These are phyloP conservation scores for Clamator glandarius DNA, from an alignment of 2,797 vertebrate species.

Conservation along the genomic window DNA sequence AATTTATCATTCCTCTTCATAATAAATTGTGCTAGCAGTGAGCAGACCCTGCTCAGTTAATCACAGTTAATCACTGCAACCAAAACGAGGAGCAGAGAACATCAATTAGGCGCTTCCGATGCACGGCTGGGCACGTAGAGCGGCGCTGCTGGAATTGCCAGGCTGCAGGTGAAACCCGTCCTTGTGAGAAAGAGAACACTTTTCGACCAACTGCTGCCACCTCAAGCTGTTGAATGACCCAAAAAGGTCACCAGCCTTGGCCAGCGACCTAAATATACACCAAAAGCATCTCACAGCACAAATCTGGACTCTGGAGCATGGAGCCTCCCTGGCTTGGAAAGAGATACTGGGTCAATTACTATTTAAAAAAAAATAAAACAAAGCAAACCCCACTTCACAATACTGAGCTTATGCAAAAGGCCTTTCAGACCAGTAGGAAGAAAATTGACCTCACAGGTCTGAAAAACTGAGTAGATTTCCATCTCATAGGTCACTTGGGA, in stretches of 20 bases:
- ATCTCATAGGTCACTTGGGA: neutral
- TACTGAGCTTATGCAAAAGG: neutral
- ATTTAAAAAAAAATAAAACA: neutral
- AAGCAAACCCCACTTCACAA: neutral
- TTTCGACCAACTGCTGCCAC: neutral
- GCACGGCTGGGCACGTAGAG: neutral
- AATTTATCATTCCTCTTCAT: neutral
- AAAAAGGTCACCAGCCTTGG: neutral
- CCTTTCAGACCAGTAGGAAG: neutral
- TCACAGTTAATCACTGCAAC: neutral
- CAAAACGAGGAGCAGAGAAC: neutral
- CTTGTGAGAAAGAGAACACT: neutral
- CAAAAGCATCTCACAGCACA: rapidly evolving
- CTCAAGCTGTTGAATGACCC: neutral
- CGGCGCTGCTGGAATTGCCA: rapidly evolving
- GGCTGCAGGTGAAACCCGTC: neutral
- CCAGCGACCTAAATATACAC: neutral
- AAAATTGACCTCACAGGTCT: neutral
- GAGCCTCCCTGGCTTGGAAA: neutral
- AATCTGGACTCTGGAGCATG: neutral
- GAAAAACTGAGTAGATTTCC: neutral
- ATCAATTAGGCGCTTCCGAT: no score
- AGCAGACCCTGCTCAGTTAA: neutral
- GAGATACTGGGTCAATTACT: neutral
- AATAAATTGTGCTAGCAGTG: rapidly evolving